Evolutionary conservation across 1,140 invertebrate species (phyloP), one percentile per base, ranked within the genome.

Genomic region (Lordiphosa clarofinis): DNA sequence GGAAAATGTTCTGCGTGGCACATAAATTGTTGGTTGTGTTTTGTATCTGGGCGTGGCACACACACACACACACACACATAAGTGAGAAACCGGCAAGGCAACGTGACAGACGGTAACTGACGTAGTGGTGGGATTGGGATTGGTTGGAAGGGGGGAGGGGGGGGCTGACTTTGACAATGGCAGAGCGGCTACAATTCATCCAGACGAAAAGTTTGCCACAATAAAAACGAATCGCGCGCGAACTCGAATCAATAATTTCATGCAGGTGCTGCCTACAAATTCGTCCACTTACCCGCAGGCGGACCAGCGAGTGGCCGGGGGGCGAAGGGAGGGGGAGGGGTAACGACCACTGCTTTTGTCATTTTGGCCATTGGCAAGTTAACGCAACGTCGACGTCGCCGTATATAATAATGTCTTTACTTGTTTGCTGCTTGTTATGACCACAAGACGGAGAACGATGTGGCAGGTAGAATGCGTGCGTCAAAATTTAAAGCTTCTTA

Each of bases 201-300:
- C 70, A 57, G 54, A 70, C 58, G 58, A 71, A 75, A 76, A 68
- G 61, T 76, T 69, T 56, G 64, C 76, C 69, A 84, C 76, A 84
- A 82, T 76, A 66, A 84, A 82, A 82, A 52, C 64, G 78, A 81
- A 58, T 44, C 68, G 68, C 68, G 67, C 72, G 67, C 72, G 61
- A 73, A 76, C 78, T 78, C 78, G 73, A 82, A 82, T 82, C 76
- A 82, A 82, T 84, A 82, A 84, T 84, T 82, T 84, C 84, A 84
- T 82, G 78, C 76, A 82, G 78, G 64, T 72, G 47, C 39, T 37
- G 33, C 12, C 33, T 38, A 28, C 11, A 21, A 4, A 49, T 24
- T 42, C 49, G n/a, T 38, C 12, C 21, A 21, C 35, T 37, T n/a
- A 5, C 24, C 31, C 11, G 21, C 31, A 36, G 12, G 19, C 19